Base-by-base conservation (phyloP, 2,888 invertebrate genomes). In the Imbricaverruca yamaguchii region DNA sequence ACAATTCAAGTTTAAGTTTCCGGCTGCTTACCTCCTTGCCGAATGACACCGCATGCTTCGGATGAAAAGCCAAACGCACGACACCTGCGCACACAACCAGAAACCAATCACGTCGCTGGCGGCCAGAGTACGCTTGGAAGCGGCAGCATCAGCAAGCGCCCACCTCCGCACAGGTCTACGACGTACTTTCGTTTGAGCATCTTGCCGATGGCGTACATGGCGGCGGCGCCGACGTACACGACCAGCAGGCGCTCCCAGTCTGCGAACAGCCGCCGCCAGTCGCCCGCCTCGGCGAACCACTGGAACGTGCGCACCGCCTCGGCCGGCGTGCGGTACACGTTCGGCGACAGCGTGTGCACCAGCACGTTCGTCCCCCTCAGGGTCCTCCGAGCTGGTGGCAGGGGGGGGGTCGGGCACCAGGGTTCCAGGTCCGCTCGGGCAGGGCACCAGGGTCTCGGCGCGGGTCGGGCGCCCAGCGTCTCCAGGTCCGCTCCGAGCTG, bases 341-440 rank as follows among this genome's bases (percentile, higher is more conserved):
- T 99, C 0, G 99, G 99, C 0, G 98, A 98, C 63, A 99, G 89
- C 0, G 93, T 92, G 87, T 98, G 98, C 0, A 99, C 97, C 1
- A 98, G 90, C 69, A 93, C 92, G 80, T 91, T 91, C 90, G 87
- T 99, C 99, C 0, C 93, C 94, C 99, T n/a, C 99, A 99, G 86
- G 92, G 91, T 80, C 99, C 88, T 98, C 98, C 84, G 94, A 93
- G 69, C 82, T 83, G 81, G 23, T n/a, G 63, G n/a, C 77, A 69
- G 74, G 21, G 21, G 39, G 53, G 7, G 13, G 65, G 23, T 15
- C 65, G 11, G n/a, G 12, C 57, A 12, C 10, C 57, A 12, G 57
- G 8, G 12, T 8, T 57, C 57, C 57, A 57, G 57, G 57, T 8
- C 12, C 57, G 57, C n/a, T n/a, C 10, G 57, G 57, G 8, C 57